Percentiles rank a stretch among this genome's conserved stretches.
Conservation (phyloP, 2,797 vertebrate genomes). For the Cyclura pinguis region DNA sequence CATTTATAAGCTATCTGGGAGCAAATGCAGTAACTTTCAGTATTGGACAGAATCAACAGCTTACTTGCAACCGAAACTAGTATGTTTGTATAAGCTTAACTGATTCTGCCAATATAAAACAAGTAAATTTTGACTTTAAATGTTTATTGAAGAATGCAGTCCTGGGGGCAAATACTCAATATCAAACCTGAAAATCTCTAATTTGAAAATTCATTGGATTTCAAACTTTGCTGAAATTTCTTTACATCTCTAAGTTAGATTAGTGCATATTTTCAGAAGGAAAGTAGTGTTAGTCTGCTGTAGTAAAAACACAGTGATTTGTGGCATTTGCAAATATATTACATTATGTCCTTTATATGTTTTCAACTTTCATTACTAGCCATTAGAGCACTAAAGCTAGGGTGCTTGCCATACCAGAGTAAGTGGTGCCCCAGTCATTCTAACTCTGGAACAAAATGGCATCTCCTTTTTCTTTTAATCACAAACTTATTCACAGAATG, state of each 20-base stretch:
- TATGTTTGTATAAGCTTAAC: background rate
- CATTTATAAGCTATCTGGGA: background rate
- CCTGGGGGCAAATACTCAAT: background rate
- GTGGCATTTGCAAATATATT: background rate
- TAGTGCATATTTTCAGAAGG: background rate
- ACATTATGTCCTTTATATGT: background rate
- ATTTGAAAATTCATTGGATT: background rate
- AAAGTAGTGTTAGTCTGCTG: background rate
- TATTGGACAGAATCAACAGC: background rate
- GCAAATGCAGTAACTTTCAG: background rate
- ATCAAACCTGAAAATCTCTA: background rate
- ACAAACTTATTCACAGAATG: background rate
- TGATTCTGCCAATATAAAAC: background rate
- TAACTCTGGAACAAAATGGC: background rate
- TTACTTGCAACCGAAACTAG: background rate
- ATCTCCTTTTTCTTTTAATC: background rate
- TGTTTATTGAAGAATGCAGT: background rate
- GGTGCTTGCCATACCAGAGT: background rate
- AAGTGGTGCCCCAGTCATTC: background rate
- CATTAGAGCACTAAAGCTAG: background rate
- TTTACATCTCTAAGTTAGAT: background rate
- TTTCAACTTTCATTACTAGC: background rate
- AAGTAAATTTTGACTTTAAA: background rate
- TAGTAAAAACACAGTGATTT: background rate
- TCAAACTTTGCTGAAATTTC: background rate